Evolutionary conservation across 2,888 invertebrate genomes (phyloP), one percentile per base, ranked within the genome.

Genomic region (Nephrotoma appendiculata): DNA sequence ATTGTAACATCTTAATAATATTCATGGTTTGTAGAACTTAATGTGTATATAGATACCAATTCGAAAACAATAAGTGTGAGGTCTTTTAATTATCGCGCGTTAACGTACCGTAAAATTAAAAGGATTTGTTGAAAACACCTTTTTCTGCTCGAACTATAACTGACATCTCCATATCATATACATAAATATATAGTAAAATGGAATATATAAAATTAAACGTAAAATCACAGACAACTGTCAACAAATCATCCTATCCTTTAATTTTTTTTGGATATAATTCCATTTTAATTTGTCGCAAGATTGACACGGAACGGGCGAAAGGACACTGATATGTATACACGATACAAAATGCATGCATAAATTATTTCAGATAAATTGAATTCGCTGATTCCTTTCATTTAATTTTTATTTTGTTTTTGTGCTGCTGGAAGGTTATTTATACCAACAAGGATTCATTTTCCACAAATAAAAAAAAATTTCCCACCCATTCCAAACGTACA

Each of bases 311-410:
- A 71, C 71, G 71, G 31, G 71, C 71, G 71, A 71, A 19, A 71
- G 71, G 71, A 71, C 71, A 71, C 71, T 15, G 31, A 48, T 48
- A 12, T 12, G 48, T 48, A 12, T 12, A 48, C 31, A 48, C 15
- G 83, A 83, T 43, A 42, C 41, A n/a, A 42, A 84, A n/a, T 84
- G 84, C 84, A 84, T 84, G 84, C 84, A 84, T 84, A 84, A 84
- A 84, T 84, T 84, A 84, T 84, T 84, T 84, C 11, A 42, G 84
- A 84, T 84, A 84, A 84, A 84, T 84, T 84, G 84, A 84, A 84
- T 84, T 84, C 84, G 84, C 84, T 84, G 43, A 43, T 84, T 84
- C 84, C 42, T 84, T 84, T 84, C 15, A 42, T 41, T 71, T 71
- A 71, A 71, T 31, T 19, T 52, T 31, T 31, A 31, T 31, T 52